Conservation (phyloP, 2,113 vertebrate species). For the Etheostoma cragini region DNA sequence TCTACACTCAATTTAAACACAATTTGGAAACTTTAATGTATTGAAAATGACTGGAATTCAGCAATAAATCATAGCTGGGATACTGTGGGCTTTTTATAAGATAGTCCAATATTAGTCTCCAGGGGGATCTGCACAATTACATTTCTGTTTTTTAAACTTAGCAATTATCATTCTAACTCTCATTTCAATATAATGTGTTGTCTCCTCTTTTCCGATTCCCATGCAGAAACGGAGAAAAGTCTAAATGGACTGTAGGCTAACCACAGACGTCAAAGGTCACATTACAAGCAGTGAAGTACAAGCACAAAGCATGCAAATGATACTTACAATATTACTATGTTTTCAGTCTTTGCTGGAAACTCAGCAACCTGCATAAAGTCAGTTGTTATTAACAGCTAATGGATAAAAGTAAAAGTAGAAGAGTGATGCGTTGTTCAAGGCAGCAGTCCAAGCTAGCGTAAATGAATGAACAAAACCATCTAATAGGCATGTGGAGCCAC, state of each 20-base stretch:
- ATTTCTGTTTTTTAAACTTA: conserved; percentile 98
- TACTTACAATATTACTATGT: conserved; percentile 45
- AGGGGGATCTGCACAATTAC: conserved; percentile 94
- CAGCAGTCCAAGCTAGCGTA: conserved; percentile 77
- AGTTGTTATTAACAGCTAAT: conserved; percentile 79
- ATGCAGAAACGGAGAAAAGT: conserved; percentile 84
- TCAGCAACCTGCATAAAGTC: conserved; percentile 60
- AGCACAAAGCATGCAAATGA: conserved; percentile 62
- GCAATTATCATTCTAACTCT: conserved; percentile 97
- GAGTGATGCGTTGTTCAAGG: conserved; percentile 72
- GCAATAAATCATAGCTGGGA: conserved; percentile 99
- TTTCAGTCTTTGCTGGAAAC: conserved; percentile 70
- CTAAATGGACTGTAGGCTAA: conserved; percentile 89
- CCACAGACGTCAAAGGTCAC: conserved; percentile 90
- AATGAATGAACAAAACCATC: conserved; percentile 81
- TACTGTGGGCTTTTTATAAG: conserved; percentile 98
- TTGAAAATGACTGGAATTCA: conserved; percentile 99
- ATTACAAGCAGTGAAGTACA: conserved; percentile 89
- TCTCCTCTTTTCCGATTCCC: conserved; percentile 82
- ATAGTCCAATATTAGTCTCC: conserved; percentile 95
- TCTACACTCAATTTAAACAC: conserved; percentile 99
- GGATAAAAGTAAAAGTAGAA: conserved; percentile 79
- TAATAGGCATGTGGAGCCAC: conserved; percentile 82
- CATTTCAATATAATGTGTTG: conserved; percentile 95
- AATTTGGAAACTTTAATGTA: conserved; percentile 99